Evolutionary conservation across 2,113 vertebrate genomes (phyloP), one percentile per base, ranked within the genome.

Genomic region (Dryoscopus gambensis): DNA sequence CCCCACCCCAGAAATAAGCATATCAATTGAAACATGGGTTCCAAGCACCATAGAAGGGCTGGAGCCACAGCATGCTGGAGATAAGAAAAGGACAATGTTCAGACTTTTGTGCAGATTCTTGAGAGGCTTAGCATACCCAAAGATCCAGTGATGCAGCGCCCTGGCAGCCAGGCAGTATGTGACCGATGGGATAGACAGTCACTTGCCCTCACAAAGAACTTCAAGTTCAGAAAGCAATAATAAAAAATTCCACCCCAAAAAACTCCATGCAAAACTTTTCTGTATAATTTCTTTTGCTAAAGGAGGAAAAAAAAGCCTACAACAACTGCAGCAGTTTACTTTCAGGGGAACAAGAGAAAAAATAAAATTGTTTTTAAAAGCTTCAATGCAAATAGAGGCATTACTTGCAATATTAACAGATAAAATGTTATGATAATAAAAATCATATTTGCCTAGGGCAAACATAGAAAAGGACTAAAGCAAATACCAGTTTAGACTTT

Each of bases 131-230:
- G 69, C 70, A 82, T 60, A 56, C 30, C 15, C 50, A 47, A 37
- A 83, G n/a, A 88, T 35, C 6, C 28, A 69, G 46, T 21, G 22
- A 73, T 40, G 53, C 87, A 79, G 67, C 0, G 0, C 53, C 27
- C 73, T 46, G 35, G 74, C 55, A 93, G 57, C 42, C 59, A 69
- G 44, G 85, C 9, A 0, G 69, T 47, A 71, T 0, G 7, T 57
- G 56, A 60, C 42, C 0, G 0, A 56, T 25, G 20, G 57, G 44
- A 24, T 3, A 24, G 49, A 27, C 2, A 6, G 39, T 39, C 47
- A 33, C 3, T 0, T 2, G 1, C 5, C 15, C 30, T 64, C 44
- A 74, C 6, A 4, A 55, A 56, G 40, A 93, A n/a, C 75, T 84
- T 56, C 7, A 39, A 82, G 69, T 75, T 82, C 57, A 60, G 27